Evolutionary conservation across 2,113 vertebrate genomes (phyloP), one percentile per base, ranked within the genome.

Genomic region (Laterallus jamaicensis): DNA sequence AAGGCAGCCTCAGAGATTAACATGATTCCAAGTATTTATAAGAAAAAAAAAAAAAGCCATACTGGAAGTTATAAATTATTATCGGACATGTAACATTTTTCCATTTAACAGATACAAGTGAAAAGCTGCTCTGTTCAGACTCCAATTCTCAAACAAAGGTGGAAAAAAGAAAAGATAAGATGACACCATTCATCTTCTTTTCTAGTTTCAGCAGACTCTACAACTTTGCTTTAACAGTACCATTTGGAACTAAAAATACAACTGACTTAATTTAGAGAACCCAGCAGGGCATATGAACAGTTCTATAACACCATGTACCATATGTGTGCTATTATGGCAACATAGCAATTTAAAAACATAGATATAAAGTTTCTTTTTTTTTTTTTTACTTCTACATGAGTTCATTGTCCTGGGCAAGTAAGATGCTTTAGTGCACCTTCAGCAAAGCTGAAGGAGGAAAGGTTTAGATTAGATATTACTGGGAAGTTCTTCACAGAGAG

Each of bases 11-110:
- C 71, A 29, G 92, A 98, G 97, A 98, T 98, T 97, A 98, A 96
- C 96, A 97, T 44, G 89, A 97, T 96, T 97, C 97, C 95, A 98
- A 97, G 92, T 97, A 97, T 98, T 97, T 97, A 83, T 97, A 97
- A 91, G 74, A 98, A 97, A 79, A 98, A 97, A 98, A 97, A 97
- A 97, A 98, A 97, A 97, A 58, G 86, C 92, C 92, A 80, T 85
- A 88, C 82, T 97, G 92, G 90, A 98, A 98, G 94, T 97, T 97
- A 97, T 97, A 98, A 98, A 97, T 98, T 97, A 97, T 96, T 94
- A 97, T 90, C 92, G 92, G 96, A 94, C 92, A 70, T 5, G 15
- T 84, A 97, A 94, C 88, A 93, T 95, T 98, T 96, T 97, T 93
- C 81, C 85, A 92, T 93, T 89, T 88, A 96, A 96, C 60, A 96